A percentile compares a stretch with the other conserved stretches of the same genome.
Conservation (phyloP, 1,140 invertebrate species). For the Drosophila sproati region DNA sequence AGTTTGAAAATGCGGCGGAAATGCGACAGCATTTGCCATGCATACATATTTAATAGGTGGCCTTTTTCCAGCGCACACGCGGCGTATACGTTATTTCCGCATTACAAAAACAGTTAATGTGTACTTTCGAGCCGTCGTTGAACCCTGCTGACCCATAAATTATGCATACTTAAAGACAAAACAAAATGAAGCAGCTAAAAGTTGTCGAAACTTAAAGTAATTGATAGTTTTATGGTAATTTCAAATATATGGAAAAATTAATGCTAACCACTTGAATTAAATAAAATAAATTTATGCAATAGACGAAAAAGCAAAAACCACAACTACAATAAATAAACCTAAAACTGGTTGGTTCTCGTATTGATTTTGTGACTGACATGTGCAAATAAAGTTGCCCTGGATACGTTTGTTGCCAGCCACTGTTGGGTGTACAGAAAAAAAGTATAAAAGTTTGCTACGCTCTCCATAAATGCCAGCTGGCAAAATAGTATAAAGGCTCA, state of each 20-base stretch:
- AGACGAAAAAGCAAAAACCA: background rate
- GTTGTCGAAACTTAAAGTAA: too few species aligned
- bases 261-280: background rate
- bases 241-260: too few species aligned
- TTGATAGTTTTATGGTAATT: too few species aligned
- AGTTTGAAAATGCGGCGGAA: slow-evolving; percentile 66
- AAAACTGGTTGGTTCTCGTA: slow-evolving; percentile 8
- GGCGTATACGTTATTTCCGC: slow-evolving; percentile 61
- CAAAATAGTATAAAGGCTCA: background rate
- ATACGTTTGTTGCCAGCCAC: slow-evolving; percentile 23
- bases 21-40: slow-evolving; percentile 62
- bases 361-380: slow-evolving; percentile 44
- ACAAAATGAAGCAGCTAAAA: too few species aligned
- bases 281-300: slow-evolving; percentile 10
- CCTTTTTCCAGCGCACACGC: slow-evolving; percentile 17
- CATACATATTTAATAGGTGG: slow-evolving; percentile 70
- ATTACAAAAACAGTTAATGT: slow-evolving; percentile 44
- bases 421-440: slow-evolving; percentile 9
- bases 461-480: slow-evolving; percentile 26
- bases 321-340: background rate
- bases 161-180: slow-evolving; percentile 1
- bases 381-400: slow-evolving; percentile 39
- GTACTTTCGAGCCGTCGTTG: slow-evolving; percentile 15
- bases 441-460: background rate
- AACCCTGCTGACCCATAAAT: slow-evolving; percentile 45